Conservation (phyloP, 2,888 invertebrate species). For the Frankliniella fusca region DNA sequence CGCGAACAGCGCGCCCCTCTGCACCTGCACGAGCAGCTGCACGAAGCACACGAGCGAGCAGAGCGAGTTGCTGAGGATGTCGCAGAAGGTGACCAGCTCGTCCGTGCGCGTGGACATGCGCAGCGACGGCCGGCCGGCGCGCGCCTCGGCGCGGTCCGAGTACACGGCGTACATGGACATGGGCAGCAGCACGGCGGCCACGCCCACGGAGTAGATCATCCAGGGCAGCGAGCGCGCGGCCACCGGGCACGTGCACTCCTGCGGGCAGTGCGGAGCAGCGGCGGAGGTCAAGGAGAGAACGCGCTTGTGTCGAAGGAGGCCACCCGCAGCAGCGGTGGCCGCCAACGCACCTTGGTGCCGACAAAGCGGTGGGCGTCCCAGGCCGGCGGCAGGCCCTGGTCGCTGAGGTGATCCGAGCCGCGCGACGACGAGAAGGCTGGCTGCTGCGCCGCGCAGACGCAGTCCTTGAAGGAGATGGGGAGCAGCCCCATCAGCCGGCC, state of each 20-base stretch:
- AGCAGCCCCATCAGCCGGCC: not conserved
- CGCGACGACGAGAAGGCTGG: not conserved
- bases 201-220: not conserved
- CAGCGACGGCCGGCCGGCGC: not conserved
- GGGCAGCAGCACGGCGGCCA: conserved; percentile 1
- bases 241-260: conserved; percentile 17
- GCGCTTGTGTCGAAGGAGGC: no score
- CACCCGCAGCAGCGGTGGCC: no score
- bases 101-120: conserved; percentile 48
- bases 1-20: not conserved
- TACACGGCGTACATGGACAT: not conserved
- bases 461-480: conserved; percentile 16
- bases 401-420: not conserved
- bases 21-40: not conserved
- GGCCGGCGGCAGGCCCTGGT: not conserved
- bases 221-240: conserved; percentile 1
- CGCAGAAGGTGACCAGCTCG: conserved; percentile 55
- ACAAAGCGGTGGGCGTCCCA: not conserved
- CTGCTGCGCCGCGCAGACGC: not conserved
- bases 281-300: no score
- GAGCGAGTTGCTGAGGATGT: conserved; percentile 51
- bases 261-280: not conserved
- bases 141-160: not conserved
- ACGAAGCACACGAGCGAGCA: not conserved
- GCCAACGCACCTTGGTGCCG: no score